Percentiles rank a stretch among this genome's conserved stretches.
Evolutionary conservation across 2,797 vertebrate species (phyloP).

Genomic region (Cossypha caffra): DNA sequence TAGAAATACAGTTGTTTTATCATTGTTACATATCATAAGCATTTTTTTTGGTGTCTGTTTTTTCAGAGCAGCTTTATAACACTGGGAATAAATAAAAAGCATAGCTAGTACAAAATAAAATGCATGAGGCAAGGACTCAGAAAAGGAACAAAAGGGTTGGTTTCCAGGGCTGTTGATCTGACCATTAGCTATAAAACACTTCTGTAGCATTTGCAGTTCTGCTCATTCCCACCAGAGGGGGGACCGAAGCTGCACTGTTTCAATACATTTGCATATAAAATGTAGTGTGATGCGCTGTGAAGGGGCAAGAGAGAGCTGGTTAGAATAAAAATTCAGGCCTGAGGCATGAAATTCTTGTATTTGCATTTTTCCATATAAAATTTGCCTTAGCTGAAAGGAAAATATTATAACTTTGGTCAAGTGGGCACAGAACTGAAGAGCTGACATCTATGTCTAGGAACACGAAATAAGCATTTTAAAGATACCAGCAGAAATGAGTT

Average conservation of each 20-base stretch:
- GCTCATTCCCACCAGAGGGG: conserved; percentile 72
- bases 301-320: neutral
- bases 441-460: neutral
- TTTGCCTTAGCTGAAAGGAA: neutral
- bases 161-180: neutral
- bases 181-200: rapidly evolving
- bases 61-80: neutral
- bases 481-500: neutral
- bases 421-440: neutral
- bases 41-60: neutral
- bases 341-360: neutral
- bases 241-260: conserved; percentile 25
- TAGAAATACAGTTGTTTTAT: neutral
- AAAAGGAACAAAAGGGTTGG: neutral
- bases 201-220: conserved; percentile 37
- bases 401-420: neutral
- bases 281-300: neutral
- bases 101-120: neutral
- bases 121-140: neutral
- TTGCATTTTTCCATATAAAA: conserved; percentile 3
- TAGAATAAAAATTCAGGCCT: neutral
- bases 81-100: neutral
- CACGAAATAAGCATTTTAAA: neutral
- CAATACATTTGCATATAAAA: conserved; percentile 35
- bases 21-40: neutral